phyloP scores from a whole-genome alignment of 2,113 vertebrate species.

The Hypanus sabinus region DNA sequence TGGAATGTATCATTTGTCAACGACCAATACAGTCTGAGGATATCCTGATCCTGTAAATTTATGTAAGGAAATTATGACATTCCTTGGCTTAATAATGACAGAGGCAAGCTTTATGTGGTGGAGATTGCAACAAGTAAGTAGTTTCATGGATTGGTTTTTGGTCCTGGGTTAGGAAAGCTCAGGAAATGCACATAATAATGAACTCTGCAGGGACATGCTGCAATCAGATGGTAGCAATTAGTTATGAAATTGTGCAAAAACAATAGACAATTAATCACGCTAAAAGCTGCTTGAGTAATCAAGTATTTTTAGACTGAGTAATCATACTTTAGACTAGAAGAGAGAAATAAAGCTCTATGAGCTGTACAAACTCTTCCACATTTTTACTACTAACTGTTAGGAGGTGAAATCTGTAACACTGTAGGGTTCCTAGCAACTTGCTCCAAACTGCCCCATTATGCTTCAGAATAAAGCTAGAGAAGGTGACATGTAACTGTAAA shows the following conservation, averaged over 20 bases:
- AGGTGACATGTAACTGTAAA: not conserved
- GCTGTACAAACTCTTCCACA: not conserved
- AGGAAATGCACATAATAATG: not conserved
- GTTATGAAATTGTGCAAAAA: not conserved
- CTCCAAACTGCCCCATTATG: not conserved
- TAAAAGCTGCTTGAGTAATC: not conserved
- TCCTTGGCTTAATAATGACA: too few relatives aligned
- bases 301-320: slow-evolving; percentile 12
- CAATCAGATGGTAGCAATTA: not conserved
- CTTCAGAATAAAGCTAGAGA: not conserved
- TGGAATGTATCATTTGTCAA: too few relatives aligned
- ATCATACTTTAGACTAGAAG: not conserved
- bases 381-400: not conserved
- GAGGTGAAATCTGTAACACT: not conserved
- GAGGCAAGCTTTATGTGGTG: not conserved
- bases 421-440: not conserved
- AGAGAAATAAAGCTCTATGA: not conserved
- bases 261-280: not conserved
- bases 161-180: not conserved
- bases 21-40: too few relatives aligned
- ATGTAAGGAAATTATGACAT: not conserved
- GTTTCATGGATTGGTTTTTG: not conserved
- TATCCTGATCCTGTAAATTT: too few relatives aligned
- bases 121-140: not conserved
- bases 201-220: not conserved